Conservation (phyloP, 2,888 invertebrate species). For the Drosophila bunnanda region DNA sequence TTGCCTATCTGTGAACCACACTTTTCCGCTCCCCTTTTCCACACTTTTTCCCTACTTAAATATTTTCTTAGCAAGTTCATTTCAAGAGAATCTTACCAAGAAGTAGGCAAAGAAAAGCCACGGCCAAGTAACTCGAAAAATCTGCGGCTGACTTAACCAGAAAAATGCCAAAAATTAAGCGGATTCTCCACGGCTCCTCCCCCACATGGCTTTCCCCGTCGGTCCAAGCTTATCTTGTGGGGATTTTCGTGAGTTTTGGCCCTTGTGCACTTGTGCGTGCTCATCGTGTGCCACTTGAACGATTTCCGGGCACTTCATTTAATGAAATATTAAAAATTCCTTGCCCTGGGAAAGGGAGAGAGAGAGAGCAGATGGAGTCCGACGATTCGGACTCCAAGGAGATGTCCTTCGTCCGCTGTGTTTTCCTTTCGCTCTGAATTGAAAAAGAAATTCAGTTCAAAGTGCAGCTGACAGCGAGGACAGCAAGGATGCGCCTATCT, state of each 20-base stretch:
- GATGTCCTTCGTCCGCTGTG: constrained; percentile 18
- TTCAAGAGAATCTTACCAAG: constrained; percentile 21
- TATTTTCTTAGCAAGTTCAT: constrained; percentile 46
- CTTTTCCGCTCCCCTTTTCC: background rate
- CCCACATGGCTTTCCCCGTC: background rate
- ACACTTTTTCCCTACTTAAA: constrained; percentile 20
- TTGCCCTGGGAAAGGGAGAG: constrained; percentile 16
- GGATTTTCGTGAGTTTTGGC: constrained; percentile 32
- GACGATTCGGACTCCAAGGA: constrained; percentile 25
- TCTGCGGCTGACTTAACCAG: constrained; percentile 72
- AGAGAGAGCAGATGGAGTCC: constrained; percentile 20
- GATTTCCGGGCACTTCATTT: constrained; percentile 83
- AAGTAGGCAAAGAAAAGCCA: constrained; percentile 26
- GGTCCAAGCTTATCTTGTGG: constrained; percentile 35
- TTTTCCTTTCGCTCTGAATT: background rate
- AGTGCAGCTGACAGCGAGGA: constrained; percentile 47
- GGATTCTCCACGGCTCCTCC: constrained; percentile 37
- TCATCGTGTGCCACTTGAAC: constrained; percentile 76
- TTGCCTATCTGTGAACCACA: constrained; percentile 29
- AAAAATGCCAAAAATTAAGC: constrained; percentile 75
- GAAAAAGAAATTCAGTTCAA: constrained; percentile 41
- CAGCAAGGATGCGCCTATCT: constrained; percentile 41
- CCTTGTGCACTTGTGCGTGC: constrained; percentile 68
- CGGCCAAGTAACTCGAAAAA: constrained; percentile 36
- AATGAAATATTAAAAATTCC: constrained; percentile 85